Percentiles rank a stretch among this genome's conserved stretches.
Evolutionary conservation across 2,888 invertebrate species (phyloP).

Genomic region (Oasisia sp.): DNA sequence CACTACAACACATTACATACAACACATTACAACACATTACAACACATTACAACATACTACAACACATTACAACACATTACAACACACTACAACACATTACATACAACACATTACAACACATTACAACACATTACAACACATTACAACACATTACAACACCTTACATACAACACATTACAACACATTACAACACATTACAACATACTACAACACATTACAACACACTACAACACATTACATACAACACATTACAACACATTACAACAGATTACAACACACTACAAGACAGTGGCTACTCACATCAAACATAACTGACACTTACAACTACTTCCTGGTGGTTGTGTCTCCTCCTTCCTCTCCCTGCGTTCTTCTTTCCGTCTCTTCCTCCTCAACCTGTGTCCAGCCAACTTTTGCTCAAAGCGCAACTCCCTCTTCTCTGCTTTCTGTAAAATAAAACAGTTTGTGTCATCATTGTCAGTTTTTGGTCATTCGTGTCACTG

Average conservation of each 20-base stretch:
- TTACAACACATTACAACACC: too few species aligned
- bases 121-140: neutral
- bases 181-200: too few species aligned
- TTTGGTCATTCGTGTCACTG: neutral
- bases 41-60: too few species aligned
- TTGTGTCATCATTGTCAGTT: neutral
- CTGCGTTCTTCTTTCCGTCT: neutral
- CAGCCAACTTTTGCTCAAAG: slow-evolving; percentile 3
- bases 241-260: too few species aligned
- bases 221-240: too few species aligned
- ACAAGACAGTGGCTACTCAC: neutral
- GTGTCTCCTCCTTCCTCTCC: neutral
- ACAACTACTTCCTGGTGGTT: neutral
- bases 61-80: too few species aligned
- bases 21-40: too few species aligned
- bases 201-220: neutral
- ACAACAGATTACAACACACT: neutral
- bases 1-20: too few species aligned
- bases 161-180: too few species aligned
- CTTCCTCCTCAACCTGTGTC: neutral
- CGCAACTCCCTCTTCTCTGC: neutral
- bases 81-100: too few species aligned
- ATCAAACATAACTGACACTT: neutral
- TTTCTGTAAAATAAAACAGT: neutral
- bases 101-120: too few species aligned